A percentile compares a stretch with the other conserved stretches of the same genome.
phyloP scores from a whole-genome alignment of 2,113 vertebrate genomes.

The Phocoena phocoena region DNA sequence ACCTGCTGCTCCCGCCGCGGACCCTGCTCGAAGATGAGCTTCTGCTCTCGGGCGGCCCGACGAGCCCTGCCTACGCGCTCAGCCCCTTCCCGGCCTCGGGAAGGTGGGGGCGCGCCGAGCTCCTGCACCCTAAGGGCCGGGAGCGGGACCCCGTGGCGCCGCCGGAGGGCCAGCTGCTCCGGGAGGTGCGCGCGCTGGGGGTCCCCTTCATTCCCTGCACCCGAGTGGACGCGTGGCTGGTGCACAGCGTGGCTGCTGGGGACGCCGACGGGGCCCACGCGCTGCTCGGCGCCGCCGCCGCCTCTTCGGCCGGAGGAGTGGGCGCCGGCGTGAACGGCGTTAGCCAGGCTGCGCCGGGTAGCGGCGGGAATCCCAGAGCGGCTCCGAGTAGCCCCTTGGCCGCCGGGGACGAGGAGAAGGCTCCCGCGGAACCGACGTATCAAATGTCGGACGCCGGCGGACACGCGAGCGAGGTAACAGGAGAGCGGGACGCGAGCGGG shows the following conservation, averaged over 20 bases:
- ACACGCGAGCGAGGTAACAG: slow-evolving; percentile 59
- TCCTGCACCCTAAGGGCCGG: slow-evolving; percentile 86
- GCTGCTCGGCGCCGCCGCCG: slow-evolving; percentile 2
- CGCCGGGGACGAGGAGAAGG: slow-evolving; percentile 1
- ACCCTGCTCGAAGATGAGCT: slow-evolving; percentile 19
- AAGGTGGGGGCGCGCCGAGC: slow-evolving; percentile 63
- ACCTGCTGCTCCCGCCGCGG: slow-evolving; percentile 60
- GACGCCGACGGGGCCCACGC: slow-evolving; percentile 38
- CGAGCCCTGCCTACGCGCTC: slow-evolving; percentile 82
- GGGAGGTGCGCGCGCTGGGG: slow-evolving; percentile 87
- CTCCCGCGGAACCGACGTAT: slow-evolving; percentile 14
- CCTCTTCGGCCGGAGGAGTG: slow-evolving; percentile 76
- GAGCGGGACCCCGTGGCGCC: slow-evolving; percentile 80
- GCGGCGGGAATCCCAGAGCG: slow-evolving; percentile 22
- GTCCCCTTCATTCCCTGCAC: slow-evolving; percentile 86
- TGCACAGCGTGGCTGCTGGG: slow-evolving; percentile 84
- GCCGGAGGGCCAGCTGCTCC: slow-evolving; percentile 83
- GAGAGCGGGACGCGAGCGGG: not conserved
- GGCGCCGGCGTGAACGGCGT: slow-evolving; percentile 67
- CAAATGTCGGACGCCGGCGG: slow-evolving; percentile 38
- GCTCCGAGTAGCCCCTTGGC: not conserved
- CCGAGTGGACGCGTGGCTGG: slow-evolving; percentile 88
- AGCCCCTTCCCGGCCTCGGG: slow-evolving; percentile 81
- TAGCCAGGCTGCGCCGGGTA: slow-evolving; percentile 3
- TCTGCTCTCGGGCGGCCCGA: slow-evolving; percentile 71